Base-by-base conservation (phyloP, 2,113 vertebrate species). In the Circaetus cinerascens region DNA sequence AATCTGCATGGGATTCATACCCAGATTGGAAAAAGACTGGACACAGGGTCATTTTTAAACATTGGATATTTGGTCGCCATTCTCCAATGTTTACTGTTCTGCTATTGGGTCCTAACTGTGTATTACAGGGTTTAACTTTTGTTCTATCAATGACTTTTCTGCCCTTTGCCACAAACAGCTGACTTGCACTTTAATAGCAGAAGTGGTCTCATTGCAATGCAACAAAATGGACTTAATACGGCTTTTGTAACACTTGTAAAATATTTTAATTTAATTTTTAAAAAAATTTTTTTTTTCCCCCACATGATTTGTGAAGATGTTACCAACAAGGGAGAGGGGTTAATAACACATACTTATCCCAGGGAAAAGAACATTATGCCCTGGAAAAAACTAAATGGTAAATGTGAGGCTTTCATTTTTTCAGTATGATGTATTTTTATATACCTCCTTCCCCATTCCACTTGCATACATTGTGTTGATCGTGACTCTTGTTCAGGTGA, bases 151-250 rank as follows among this genome's bases (percentile, higher is more conserved):
- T 87, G 32, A 36, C 53, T 94, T 90, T 77, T 73, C 53, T 92
- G 79, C 60, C 26, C 30, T 94, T 77, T 90, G 38, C 85, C 15
- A 40, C 46, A 67, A 74, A 48, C 23, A 87, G 50, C 53, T 86
- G 83, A 78, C 72, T 80, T 81, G 56, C 45, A 56, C 36, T 94
- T 92, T 29, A 53, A 14, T 26, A 63, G 69, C 81, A 77, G 64
- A 76, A 81, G 23, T 88, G 41, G 38, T 81, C 32, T 94, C 81
- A 21, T 34, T 80, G 72, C 75, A 55, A 1, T 64, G 59, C 75
- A 27, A 21, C 48, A 69, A 45, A 86, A 80, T 60, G 18, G 11
- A 30, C 62, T 88, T 87, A 57, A 80, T 81, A 43, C 1, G 3
- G 30, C 38, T 82, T 89, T 90, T 91, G 19, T 68, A 69, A 62